phyloP scores from a whole-genome alignment of 1,140 invertebrate genomes.

The Dufourea novaeangliae region DNA sequence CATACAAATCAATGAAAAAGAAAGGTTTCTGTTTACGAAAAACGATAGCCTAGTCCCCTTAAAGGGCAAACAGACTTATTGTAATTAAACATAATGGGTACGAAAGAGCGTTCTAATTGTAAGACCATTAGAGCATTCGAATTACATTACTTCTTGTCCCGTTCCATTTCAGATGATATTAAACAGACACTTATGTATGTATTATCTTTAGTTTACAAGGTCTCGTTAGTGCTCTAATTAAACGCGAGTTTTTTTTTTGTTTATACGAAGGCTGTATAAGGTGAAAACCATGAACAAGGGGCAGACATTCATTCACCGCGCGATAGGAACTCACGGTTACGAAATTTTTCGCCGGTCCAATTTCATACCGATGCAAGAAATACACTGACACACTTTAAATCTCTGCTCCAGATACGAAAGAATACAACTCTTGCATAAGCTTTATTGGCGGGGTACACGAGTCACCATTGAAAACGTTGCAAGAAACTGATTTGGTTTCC shows the following conservation, averaged over 20 bases:
- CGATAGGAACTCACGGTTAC: background rate
- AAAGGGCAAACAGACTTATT: no score
- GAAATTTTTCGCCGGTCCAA: slow-evolving; percentile 26
- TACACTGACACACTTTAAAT: slow-evolving; percentile 42
- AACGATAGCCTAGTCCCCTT: no score
- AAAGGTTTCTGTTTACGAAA: no score
- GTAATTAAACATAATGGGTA: no score
- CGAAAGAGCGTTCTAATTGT: no score
- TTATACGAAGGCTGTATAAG: background rate
- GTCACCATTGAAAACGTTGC: slow-evolving; percentile 15
- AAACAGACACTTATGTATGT: no score
- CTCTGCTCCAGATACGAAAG: slow-evolving; percentile 25
- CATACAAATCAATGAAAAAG: no score
- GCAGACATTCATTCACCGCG: background rate
- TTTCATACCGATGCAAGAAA: slow-evolving; percentile 37
- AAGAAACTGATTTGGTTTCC: slow-evolving; percentile 25
- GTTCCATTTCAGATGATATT: no score
- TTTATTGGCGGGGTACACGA: slow-evolving; percentile 24
- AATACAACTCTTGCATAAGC: slow-evolving; percentile 35
- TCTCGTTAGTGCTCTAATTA: background rate
- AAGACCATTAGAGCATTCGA: no score
- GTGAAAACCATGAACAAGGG: background rate
- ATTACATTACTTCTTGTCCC: no score
- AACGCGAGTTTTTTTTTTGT: slow-evolving; percentile 7
- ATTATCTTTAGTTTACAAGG: background rate